Base-by-base conservation (phyloP, 92 coral and sea anemone species). In the Porites lobata region DNA sequence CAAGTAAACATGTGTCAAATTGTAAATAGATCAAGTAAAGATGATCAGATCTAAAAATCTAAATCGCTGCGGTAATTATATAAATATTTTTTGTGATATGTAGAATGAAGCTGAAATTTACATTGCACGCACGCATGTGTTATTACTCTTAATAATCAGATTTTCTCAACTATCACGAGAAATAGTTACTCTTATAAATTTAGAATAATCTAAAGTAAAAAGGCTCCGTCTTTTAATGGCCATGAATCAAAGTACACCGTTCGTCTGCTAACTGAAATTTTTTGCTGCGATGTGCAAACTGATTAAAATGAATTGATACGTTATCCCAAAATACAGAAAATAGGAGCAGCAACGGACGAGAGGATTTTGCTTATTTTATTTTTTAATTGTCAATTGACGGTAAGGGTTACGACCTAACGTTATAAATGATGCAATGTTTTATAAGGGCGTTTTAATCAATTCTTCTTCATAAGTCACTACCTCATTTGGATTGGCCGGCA, bases 21-120 rank as follows among this genome's bases (percentile, higher is more conserved):
- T 38, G 47, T 38, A 38, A 38, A 38, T 29, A 29, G 32, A 29
- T 29, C 32, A 29, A 29, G 47, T 4, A 38, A 38, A 38, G 5
- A 38, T 32, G 57, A 63, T 8, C 2, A 19, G 59, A 59, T 47
- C 20, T 29, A 29, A 19, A 64, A 79, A 69, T 50, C 26, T n/a
- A 79, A 79, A 79, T 79, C 65, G 70, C 6, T 64, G 83, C 7
- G 61, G 12, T 79, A 8, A 63, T 19, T 79, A n/a, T 19, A 65
- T 18, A 22, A 59, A 29, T 59, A 79, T 38, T 38, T 38, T 38
- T 38, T 38, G 47, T 38, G 47, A 38, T 38, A 38, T 38, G 47
- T 38, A 38, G 47, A 38, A 38, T 38, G 47, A 38, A 38, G 47
- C 47, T 38, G 47, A 38, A 38, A 38, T 38, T 3, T 38, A 38